Evolutionary conservation across 2,113 vertebrate genomes (phyloP).

Genomic region (Rhadina sibilatrix): DNA sequence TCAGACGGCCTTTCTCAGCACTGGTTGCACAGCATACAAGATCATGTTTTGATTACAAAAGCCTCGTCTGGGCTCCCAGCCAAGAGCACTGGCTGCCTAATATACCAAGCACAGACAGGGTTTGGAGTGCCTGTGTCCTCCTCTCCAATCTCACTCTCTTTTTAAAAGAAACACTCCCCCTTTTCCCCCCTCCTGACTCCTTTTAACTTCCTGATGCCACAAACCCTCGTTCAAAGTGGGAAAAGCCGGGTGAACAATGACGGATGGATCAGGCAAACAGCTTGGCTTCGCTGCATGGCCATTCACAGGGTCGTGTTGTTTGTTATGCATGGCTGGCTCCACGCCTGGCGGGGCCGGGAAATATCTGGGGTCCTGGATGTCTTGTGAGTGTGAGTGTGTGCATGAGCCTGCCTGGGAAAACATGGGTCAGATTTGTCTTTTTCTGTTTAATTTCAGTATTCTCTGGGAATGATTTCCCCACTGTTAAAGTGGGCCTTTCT

Average conservation of each 20-base stretch:
- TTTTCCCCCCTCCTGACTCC: constrained; percentile 17
- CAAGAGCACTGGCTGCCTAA: constrained; percentile 83
- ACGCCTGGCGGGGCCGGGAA: neutral
- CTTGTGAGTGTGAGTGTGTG: neutral
- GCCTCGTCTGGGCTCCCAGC: constrained; percentile 78
- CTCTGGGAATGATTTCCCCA: neutral
- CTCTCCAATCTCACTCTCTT: constrained; percentile 47
- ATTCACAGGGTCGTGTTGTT: neutral
- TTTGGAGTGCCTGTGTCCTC: constrained; percentile 57
- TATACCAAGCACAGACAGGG: constrained; percentile 68
- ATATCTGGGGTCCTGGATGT: neutral
- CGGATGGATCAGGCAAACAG: constrained; percentile 9
- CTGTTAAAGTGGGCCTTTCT: neutral
- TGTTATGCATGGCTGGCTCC: neutral
- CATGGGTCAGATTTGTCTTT: neutral
- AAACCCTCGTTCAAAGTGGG: constrained; percentile 25
- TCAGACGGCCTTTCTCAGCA: constrained; percentile 75
- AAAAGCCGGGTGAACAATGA: neutral
- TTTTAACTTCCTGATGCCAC: constrained; percentile 44
- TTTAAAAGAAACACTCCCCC: constrained; percentile 58
- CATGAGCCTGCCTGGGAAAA: neutral
- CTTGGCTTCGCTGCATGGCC: neutral
- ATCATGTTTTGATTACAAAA: constrained; percentile 99
- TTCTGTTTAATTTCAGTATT: neutral
- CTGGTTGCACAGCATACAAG: constrained; percentile 83